Conservation (phyloP, 92 coral and sea anemone genomes). For the Parazoanthus swiftii region DNA sequence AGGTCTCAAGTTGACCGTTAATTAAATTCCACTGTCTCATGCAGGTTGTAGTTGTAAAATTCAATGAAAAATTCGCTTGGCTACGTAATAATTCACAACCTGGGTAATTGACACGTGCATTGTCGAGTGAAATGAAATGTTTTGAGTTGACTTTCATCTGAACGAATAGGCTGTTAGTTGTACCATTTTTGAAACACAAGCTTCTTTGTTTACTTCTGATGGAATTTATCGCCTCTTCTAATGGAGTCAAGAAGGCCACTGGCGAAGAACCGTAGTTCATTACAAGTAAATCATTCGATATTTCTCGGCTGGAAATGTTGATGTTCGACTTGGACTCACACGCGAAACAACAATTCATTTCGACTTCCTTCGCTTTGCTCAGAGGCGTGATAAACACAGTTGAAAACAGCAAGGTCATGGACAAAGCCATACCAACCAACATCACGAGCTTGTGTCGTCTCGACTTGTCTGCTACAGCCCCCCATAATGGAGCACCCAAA, state of each 20-base stretch:
- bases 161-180: not conserved
- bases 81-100: not conserved
- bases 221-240: not conserved
- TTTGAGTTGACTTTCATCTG: not conserved
- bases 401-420: constrained; percentile 55
- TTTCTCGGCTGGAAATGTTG: not conserved
- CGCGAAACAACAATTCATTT: constrained; percentile 7
- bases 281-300: not conserved
- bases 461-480: constrained; percentile 73
- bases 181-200: not conserved
- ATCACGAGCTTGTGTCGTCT: constrained; percentile 63
- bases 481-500: constrained; percentile 65
- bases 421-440: constrained; percentile 48
- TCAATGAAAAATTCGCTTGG: not conserved
- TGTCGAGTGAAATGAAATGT: not conserved
- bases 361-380: not conserved
- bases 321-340: not conserved
- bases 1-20: not conserved
- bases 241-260: not conserved
- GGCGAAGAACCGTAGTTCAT: constrained; percentile 12
- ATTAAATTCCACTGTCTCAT: not conserved
- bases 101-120: not conserved
- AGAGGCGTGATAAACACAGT: constrained; percentile 56
- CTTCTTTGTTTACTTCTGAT: not conserved
- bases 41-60: constrained; percentile 13